These are phyloP conservation scores for Laterallus jamaicensis DNA, from an alignment of 2,113 vertebrate species.

Conservation along the genomic window DNA sequence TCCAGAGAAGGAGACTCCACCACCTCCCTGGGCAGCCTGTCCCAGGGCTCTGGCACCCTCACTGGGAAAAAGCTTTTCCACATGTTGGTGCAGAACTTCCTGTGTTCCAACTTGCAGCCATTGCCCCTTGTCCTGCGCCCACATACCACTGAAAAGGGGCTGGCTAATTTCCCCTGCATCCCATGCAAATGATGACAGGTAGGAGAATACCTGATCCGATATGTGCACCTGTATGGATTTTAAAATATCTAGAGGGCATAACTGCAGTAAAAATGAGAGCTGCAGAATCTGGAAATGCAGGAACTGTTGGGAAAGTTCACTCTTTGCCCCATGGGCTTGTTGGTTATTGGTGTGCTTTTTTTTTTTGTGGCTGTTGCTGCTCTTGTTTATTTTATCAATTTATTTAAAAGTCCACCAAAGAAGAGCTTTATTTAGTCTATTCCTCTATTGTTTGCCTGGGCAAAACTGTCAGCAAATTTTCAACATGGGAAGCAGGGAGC, in stretches of 20 bases:
- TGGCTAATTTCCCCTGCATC: too few species aligned
- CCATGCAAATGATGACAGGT: background rate
- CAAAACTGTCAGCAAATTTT: background rate
- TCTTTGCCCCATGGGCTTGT: background rate
- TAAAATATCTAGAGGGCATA: background rate
- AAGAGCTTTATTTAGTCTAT: background rate
- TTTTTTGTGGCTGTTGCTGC: background rate
- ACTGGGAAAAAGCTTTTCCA: too few species aligned
- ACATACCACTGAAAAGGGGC: too few species aligned
- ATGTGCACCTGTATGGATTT: background rate
- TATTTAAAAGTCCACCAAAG: background rate
- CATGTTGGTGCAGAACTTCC: too few species aligned
- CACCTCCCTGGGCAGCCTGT: too few species aligned
- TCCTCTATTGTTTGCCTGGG: background rate
- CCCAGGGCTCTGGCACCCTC: too few species aligned
- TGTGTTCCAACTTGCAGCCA: too few species aligned
- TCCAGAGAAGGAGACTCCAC: too few species aligned
- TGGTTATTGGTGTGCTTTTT: background rate
- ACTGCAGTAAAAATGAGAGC: background rate
- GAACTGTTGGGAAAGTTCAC: background rate
- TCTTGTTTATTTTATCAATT: background rate
- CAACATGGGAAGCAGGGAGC: background rate
- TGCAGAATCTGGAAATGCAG: background rate
- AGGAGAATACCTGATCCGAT: background rate
- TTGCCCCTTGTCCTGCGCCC: too few species aligned